Evolutionary conservation across 2,113 vertebrate genomes (phyloP).

Genomic region (Protobothrops flavoviridis): DNA sequence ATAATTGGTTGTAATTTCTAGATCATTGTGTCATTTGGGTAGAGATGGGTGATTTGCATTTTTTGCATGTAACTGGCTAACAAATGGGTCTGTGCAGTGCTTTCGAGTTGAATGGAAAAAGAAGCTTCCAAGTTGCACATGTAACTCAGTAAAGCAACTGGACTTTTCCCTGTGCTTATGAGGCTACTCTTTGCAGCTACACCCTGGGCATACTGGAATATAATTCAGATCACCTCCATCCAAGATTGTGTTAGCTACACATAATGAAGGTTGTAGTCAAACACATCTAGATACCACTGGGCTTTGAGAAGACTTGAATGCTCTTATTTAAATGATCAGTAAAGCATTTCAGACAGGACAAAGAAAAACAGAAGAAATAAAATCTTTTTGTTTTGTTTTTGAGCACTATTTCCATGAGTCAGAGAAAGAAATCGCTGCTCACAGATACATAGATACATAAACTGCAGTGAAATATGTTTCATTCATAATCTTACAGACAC

Average conservation of each 20-base stretch:
- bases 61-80: not conserved
- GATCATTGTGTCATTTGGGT: not conserved
- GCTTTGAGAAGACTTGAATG: slow-evolving; percentile 2
- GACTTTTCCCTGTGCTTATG: not conserved
- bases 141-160: not conserved
- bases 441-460: slow-evolving; percentile 11
- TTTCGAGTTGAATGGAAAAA: not conserved
- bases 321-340: slow-evolving; percentile 20
- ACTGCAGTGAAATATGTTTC: not conserved
- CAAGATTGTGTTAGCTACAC: not conserved
- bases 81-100: not conserved
- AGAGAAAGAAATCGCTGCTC: not conserved
- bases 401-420: too few relatives aligned
- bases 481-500: not conserved
- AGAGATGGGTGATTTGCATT: not conserved
- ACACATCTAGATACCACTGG: not conserved
- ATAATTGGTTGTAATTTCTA: not conserved
- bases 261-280: not conserved
- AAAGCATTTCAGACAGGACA: not conserved
- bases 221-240: too few relatives aligned
- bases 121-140: not conserved
- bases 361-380: not conserved
- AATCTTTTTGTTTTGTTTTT: not conserved
- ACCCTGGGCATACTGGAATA: too few relatives aligned
- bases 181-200: not conserved